Evolutionary conservation across 2,888 invertebrate species (phyloP), one percentile per base, ranked within the genome.

Genomic region (Quadriops clusia): DNA sequence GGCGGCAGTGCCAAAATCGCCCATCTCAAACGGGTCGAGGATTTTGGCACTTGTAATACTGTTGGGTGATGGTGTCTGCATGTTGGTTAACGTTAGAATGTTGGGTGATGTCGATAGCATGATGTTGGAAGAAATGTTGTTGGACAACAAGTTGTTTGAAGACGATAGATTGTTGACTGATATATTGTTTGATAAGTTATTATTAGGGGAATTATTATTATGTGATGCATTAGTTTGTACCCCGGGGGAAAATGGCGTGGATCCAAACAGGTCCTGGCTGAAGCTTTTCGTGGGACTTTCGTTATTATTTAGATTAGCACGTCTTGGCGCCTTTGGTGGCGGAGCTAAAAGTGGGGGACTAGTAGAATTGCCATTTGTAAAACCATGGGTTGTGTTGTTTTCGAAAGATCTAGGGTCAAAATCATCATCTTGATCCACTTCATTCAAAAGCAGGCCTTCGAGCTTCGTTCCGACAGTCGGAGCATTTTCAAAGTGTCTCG

Each of bases 381-480:
- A 38, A 10, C 22, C 16, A 25, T 28, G 33, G 11, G 65, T 58
- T 6, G 28, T 28, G n/a, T 70, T 68, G 30, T 67, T 73, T 55
- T 87, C 87, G 45, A 72, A 79, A 11, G 87, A 87, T 38, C 90
- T 72, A 1, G 91, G 90, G 66, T 91, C 85, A 54, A 91, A 91
- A 60, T 86, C 79, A 62, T 63, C 45, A 61, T 74, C 81, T 40
- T 75, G 78, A 48, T 89, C 85, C 32, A 87, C 77, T 54, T 86
- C 82, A 50, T 82, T 77, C 47, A 85, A 66, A 7, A 85, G 57
- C 10, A 83, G 57, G 18, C 78, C 80, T 57, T 85, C 84, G 40
- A 83, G 66, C 61, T 80, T 82, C 22, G 82, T 77, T 40, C 81
- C 83, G 33, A 82, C 80, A 45, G 74, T 70, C 51, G 58, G 44